Percentiles rank a stretch among this genome's conserved stretches.
Evolutionary conservation across 2,797 vertebrate species (phyloP).

Genomic region (Miopithecus talapoin): DNA sequence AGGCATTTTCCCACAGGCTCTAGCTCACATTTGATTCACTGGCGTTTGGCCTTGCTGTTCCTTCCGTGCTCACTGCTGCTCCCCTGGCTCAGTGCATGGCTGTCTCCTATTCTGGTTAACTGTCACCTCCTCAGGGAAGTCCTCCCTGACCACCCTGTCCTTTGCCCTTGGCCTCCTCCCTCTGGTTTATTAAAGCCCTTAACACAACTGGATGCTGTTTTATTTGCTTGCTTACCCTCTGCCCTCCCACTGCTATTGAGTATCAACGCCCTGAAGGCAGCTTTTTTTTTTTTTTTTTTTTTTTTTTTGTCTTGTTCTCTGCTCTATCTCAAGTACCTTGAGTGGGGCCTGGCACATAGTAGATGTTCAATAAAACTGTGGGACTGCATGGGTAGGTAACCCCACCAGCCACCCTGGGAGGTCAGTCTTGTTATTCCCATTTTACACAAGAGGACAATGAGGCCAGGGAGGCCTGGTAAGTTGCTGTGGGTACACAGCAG

Average conservation of each 20-base stretch:
- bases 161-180: background rate
- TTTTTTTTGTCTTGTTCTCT: background rate
- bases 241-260: fast-evolving
- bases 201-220: background rate
- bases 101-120: fast-evolving
- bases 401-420: background rate
- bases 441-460: background rate
- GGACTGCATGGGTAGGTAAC: background rate
- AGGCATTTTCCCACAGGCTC: background rate
- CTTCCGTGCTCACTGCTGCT: background rate
- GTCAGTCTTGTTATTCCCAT: background rate
- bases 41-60: background rate
- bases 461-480: background rate
- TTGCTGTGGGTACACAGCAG: background rate
- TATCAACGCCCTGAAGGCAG: background rate
- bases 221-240: background rate
- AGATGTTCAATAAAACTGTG: background rate
- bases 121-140: background rate
- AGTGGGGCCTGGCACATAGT: background rate
- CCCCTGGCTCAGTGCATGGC: background rate
- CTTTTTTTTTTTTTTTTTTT: background rate
- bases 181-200: background rate
- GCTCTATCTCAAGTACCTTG: background rate
- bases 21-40: fast-evolving
- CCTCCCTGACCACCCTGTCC: background rate